Percentiles rank a stretch among this genome's conserved stretches.
phyloP scores from a whole-genome alignment of 2,797 vertebrate genomes.

The Mico argentatus region DNA sequence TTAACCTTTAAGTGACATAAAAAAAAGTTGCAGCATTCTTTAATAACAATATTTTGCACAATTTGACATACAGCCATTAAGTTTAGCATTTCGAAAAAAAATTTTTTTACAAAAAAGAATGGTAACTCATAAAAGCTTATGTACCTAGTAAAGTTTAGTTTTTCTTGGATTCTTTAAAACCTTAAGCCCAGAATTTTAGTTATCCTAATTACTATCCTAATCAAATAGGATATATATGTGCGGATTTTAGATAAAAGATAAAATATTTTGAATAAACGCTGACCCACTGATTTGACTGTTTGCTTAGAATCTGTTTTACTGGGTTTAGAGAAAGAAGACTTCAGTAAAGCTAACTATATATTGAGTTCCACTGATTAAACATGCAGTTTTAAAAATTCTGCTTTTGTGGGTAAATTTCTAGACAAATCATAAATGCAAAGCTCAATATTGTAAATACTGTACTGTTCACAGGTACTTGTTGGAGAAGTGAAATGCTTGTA shows the following conservation, averaged over 20 bases:
- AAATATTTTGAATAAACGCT: constrained; percentile 72
- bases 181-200: constrained; percentile 73
- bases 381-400: constrained; percentile 81
- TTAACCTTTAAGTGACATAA: constrained; percentile 81
- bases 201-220: constrained; percentile 81
- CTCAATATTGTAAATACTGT: constrained; percentile 67
- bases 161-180: constrained; percentile 67
- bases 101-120: constrained; percentile 43
- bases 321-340: constrained; percentile 76
- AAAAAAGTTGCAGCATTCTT: constrained; percentile 76
- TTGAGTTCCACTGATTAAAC: constrained; percentile 86
- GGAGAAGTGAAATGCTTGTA: constrained; percentile 71
- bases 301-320: constrained; percentile 78
- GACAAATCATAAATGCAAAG: constrained; percentile 71
- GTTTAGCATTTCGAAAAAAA: constrained; percentile 77
- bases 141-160: constrained; percentile 66
- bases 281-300: constrained; percentile 80
- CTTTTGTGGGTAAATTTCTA: constrained; percentile 79
- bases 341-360: constrained; percentile 76
- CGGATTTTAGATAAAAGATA: constrained; percentile 71
- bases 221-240: constrained; percentile 64
- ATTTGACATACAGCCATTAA: constrained; percentile 81
- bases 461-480: constrained; percentile 63
- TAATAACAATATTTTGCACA: constrained; percentile 82
- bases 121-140: constrained; percentile 75